Conservation (phyloP, 2,888 invertebrate species). For the Romanomermis culicivorax region DNA sequence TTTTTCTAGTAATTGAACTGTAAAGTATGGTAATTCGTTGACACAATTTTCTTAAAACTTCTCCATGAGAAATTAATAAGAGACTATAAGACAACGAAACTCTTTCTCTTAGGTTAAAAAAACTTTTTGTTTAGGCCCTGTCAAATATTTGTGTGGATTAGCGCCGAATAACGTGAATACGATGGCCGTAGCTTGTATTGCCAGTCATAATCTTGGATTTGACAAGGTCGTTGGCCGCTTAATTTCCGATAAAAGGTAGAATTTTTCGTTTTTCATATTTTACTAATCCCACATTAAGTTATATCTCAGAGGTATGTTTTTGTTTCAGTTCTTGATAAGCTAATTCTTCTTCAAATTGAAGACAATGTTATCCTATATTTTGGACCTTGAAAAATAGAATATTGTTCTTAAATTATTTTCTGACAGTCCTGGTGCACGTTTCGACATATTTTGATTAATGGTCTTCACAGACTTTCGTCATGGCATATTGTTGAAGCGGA, state of each 20-base stretch:
- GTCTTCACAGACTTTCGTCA: constrained; percentile 30
- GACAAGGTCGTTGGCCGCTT: constrained; percentile 34
- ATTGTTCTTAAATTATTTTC: background rate
- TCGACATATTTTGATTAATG: too few species aligned
- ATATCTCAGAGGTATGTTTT: too few species aligned
- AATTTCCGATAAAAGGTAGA: constrained; percentile 36
- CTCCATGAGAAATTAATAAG: too few species aligned
- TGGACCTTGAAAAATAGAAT: background rate
- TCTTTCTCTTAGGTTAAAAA: constrained; percentile 10
- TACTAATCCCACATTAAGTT: too few species aligned
- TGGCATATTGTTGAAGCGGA: constrained; percentile 38
- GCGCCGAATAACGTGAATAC: constrained; percentile 41
- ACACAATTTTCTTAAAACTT: too few species aligned
- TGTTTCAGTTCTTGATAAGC: background rate
- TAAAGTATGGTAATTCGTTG: too few species aligned
- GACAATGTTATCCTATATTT: too few species aligned
- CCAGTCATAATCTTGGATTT: constrained; percentile 36
- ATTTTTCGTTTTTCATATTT: too few species aligned
- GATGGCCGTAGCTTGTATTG: constrained; percentile 38
- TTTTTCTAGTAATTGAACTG: too few species aligned
- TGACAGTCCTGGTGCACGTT: too few species aligned
- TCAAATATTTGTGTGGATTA: constrained; percentile 35
- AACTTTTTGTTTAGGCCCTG: constrained; percentile 34
- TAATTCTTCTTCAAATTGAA: too few species aligned
- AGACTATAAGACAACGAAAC: too few species aligned